These are phyloP conservation scores for Leguminivora glycinivorella DNA, from an alignment of 1,140 invertebrate genomes.

Conservation along the genomic window DNA sequence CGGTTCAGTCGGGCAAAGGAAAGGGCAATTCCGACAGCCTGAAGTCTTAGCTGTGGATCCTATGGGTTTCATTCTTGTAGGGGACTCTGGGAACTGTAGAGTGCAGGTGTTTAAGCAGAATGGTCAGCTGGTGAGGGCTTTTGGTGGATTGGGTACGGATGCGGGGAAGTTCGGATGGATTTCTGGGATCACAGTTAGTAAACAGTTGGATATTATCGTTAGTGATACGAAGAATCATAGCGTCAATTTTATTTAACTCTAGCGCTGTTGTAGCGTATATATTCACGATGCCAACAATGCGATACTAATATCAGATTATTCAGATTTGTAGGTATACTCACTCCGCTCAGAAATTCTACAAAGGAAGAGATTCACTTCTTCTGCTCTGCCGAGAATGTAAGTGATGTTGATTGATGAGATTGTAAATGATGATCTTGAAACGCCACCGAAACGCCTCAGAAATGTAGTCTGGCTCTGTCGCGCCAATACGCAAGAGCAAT, in stretches of 20 bases:
- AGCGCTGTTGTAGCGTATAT: too few species aligned
- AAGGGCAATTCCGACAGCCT: slow-evolving; percentile 83
- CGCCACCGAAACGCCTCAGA: too few species aligned
- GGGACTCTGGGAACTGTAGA: slow-evolving; percentile 88
- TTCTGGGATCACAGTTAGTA: slow-evolving; percentile 84
- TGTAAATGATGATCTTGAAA: too few species aligned
- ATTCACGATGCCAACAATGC: too few species aligned
- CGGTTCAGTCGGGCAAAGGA: slow-evolving; percentile 80
- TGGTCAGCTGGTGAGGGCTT: slow-evolving; percentile 82
- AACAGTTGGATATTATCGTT: slow-evolving; percentile 83
- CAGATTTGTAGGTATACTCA: too few species aligned
- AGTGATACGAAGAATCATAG: slow-evolving; percentile 86
- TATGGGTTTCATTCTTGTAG: slow-evolving; percentile 86
- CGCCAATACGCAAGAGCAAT: too few species aligned
- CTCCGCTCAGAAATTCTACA: too few species aligned
- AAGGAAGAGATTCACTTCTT: too few species aligned
- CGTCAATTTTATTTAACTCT: slow-evolving; percentile 82
- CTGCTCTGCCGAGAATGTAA: too few species aligned
- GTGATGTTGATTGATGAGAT: too few species aligned
- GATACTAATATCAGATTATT: too few species aligned
- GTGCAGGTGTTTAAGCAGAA: slow-evolving; percentile 86
- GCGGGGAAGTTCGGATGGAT: slow-evolving; percentile 85
- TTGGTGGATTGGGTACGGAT: slow-evolving; percentile 81
- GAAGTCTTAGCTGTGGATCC: slow-evolving; percentile 85
- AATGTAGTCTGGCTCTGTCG: too few species aligned